Percentiles rank a stretch among this genome's conserved stretches.
Conservation (phyloP, 1,140 invertebrate genomes). For the Aphaenogaster rudis region DNA sequence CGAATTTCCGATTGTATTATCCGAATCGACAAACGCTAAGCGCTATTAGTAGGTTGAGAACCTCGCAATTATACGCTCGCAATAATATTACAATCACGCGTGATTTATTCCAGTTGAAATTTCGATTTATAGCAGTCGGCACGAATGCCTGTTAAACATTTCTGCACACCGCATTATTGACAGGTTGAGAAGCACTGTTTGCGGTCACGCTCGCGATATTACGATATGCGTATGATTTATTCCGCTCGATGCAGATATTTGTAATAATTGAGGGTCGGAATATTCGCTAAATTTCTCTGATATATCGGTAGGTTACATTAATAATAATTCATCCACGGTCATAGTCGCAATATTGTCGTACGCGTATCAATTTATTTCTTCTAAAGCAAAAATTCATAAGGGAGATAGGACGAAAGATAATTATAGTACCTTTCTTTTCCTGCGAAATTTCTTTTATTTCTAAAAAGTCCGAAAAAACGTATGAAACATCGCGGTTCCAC, state of each 20-base stretch:
- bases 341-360: not conserved
- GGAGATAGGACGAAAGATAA: not conserved
- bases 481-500: not conserved
- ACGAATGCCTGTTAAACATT: not conserved
- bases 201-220: not conserved
- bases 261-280: not conserved
- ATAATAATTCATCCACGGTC: not conserved
- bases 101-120: constrained; percentile 16
- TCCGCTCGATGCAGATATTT: not conserved
- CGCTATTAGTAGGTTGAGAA: not conserved
- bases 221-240: constrained; percentile 7
- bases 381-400: not conserved
- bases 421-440: not conserved
- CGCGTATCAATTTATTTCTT: not conserved
- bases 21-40: not conserved
- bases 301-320: not conserved
- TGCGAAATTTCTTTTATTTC: not conserved
- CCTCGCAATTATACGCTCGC: not conserved
- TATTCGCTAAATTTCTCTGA: not conserved
- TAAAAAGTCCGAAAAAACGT: not conserved
- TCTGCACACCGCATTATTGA: not conserved
- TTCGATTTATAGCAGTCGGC: not conserved
- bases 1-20: not conserved
- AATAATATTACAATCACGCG: not conserved
- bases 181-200: constrained; percentile 12